These are phyloP conservation scores for Dasypogon diadema DNA, from an alignment of 2,888 invertebrate species.

Conservation along the genomic window DNA sequence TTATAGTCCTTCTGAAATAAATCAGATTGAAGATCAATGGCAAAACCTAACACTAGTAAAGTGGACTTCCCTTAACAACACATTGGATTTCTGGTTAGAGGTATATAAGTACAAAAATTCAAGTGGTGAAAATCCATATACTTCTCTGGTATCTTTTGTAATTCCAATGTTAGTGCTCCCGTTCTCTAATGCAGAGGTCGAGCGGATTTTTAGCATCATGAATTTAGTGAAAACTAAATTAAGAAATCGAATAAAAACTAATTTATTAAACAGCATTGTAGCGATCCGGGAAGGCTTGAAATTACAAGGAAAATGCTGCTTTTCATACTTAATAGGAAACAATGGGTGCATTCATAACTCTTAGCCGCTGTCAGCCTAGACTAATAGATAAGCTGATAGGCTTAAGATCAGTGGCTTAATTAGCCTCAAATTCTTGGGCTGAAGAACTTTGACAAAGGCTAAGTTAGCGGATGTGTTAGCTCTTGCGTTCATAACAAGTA, in stretches of 20 bases:
- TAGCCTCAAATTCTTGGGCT: no score
- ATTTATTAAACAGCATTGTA: neutral
- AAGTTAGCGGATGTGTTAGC: no score
- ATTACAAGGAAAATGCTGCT: neutral
- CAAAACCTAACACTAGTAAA: constrained; percentile 18
- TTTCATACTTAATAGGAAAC: no score
- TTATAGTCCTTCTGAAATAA: neutral
- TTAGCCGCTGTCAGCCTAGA: no score
- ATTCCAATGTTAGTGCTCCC: constrained; percentile 35
- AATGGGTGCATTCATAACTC: no score
- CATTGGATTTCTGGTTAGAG: constrained; percentile 34
- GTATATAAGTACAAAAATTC: constrained; percentile 42
- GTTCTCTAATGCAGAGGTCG: constrained; percentile 50
- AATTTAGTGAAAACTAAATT: constrained; percentile 41
- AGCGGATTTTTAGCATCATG: constrained; percentile 46
- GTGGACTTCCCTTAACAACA: constrained; percentile 16
- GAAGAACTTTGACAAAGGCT: no score
- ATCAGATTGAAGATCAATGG: constrained; percentile 39
- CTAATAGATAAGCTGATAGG: no score
- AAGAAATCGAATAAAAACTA: neutral
- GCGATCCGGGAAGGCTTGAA: neutral
- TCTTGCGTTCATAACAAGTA: no score
- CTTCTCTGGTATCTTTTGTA: constrained; percentile 14
- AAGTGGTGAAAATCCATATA: constrained; percentile 26
- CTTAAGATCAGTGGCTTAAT: no score